Percentiles rank a stretch among this genome's conserved stretches.
phyloP scores from a whole-genome alignment of 2,797 vertebrate species.

The Prionace glauca region DNA sequence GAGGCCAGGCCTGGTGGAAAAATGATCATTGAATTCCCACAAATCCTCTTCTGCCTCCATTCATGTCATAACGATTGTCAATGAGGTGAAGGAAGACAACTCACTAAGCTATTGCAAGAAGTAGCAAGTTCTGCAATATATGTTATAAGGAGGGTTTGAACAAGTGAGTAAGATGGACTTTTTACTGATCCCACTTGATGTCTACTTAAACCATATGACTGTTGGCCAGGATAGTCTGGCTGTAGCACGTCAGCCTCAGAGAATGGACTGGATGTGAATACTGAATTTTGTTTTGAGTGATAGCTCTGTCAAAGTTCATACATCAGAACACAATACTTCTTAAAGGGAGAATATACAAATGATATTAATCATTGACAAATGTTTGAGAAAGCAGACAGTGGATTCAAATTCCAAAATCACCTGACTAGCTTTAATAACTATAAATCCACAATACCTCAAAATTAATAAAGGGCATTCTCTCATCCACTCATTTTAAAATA shows the following conservation, averaged over 20 bases:
- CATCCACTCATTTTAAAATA: background rate
- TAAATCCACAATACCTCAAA: background rate
- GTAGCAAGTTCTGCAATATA: background rate
- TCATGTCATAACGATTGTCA: background rate
- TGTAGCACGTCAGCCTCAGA: background rate
- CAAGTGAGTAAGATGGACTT: background rate
- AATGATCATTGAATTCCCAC: conserved; percentile 46
- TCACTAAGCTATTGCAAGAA: background rate
- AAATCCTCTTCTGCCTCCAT: conserved; percentile 39
- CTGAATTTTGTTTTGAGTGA: background rate
- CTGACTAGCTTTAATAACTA: background rate
- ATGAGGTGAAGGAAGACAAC: background rate
- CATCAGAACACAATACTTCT: background rate
- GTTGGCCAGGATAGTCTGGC: background rate
- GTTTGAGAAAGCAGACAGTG: background rate
- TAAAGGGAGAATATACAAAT: background rate
- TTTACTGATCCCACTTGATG: background rate
- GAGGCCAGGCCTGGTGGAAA: background rate
- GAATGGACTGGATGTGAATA: background rate
- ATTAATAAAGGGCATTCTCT: background rate
- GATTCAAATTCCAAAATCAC: background rate
- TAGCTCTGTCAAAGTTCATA: background rate
- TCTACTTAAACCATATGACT: background rate
- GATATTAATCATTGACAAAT: background rate
- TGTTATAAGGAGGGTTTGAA: background rate